Evolutionary conservation across 2,888 invertebrate genomes (phyloP).

Genomic region (Drosophila mulleri): DNA sequence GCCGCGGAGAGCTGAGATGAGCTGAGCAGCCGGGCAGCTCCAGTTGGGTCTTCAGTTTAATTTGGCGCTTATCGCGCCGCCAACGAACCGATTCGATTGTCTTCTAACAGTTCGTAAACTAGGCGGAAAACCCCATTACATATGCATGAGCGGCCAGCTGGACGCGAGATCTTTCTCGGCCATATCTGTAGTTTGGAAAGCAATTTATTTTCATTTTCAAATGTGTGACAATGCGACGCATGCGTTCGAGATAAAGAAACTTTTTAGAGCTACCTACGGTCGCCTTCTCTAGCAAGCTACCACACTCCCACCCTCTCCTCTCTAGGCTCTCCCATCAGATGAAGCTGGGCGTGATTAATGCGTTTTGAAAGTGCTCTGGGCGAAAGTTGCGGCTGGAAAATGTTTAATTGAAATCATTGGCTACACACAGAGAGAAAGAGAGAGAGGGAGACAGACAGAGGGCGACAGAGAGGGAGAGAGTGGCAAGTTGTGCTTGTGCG

Average conservation of each 20-base stretch:
- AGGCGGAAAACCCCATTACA: conserved; percentile 68
- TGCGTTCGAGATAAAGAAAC: conserved; percentile 64
- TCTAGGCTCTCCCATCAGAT: not conserved
- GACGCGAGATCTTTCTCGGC: conserved; percentile 18
- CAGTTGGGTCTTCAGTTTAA: conserved; percentile 51
- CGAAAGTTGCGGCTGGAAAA: conserved; percentile 64
- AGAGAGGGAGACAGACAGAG: conserved; percentile 4
- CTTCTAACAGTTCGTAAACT: conserved; percentile 78
- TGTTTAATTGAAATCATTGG: conserved; percentile 73
- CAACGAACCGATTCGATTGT: conserved; percentile 54
- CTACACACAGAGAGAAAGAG: conserved; percentile 12
- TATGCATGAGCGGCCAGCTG: conserved; percentile 60
- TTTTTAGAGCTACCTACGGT: conserved; percentile 25
- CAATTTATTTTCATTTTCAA: conserved; percentile 75
- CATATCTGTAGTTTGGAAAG: conserved; percentile 45
- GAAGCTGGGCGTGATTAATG: conserved; percentile 63
- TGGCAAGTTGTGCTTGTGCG: not conserved
- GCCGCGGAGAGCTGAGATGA: conserved; percentile 21
- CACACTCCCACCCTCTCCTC: not conserved
- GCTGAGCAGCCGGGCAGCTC: conserved; percentile 6
- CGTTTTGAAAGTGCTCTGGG: conserved; percentile 67
- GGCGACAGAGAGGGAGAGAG: conserved; percentile 7
- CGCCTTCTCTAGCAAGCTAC: not conserved
- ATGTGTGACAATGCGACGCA: conserved; percentile 80
- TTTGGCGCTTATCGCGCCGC: conserved; percentile 69